These are phyloP conservation scores for Cebidichthys violaceus DNA, from an alignment of 2,113 vertebrate species.

Conservation along the genomic window DNA sequence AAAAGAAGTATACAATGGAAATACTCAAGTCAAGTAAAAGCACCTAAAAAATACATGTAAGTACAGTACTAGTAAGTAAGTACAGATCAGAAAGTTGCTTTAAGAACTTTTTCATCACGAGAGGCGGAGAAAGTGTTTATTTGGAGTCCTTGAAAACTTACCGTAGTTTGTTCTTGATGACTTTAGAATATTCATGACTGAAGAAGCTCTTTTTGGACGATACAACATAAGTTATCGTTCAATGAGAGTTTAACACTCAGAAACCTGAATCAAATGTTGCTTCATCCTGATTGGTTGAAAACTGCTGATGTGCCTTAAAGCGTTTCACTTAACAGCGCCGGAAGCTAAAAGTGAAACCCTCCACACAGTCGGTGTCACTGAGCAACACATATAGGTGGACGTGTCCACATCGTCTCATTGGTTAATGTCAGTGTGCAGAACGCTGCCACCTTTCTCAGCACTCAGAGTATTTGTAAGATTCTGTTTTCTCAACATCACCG, in stretches of 20 bases:
- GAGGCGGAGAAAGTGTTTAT: neutral
- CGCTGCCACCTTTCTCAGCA: neutral
- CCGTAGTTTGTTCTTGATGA: neutral
- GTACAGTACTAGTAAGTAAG: too few relatives aligned
- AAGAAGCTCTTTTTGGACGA: neutral
- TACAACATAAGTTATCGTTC: neutral
- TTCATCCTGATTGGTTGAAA: neutral
- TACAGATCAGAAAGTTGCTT: neutral
- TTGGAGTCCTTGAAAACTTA: too few relatives aligned
- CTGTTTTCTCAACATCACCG: neutral
- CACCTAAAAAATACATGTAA: too few relatives aligned
- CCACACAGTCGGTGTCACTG: neutral
- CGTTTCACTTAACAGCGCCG: neutral
- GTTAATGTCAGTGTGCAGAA: neutral
- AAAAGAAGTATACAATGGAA: neutral
- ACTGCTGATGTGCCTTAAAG: neutral
- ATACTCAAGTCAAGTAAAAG: neutral
- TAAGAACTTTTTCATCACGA: neutral
- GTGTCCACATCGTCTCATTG: neutral
- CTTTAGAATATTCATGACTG: neutral
- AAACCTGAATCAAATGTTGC: neutral
- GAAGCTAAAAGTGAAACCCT: neutral
- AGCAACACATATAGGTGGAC: neutral
- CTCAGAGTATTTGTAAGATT: neutral
- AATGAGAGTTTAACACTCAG: neutral